Percentiles rank a stretch among this genome's conserved stretches.
Conservation (phyloP, 2,888 invertebrate genomes). For the Bellardia bayeri region DNA sequence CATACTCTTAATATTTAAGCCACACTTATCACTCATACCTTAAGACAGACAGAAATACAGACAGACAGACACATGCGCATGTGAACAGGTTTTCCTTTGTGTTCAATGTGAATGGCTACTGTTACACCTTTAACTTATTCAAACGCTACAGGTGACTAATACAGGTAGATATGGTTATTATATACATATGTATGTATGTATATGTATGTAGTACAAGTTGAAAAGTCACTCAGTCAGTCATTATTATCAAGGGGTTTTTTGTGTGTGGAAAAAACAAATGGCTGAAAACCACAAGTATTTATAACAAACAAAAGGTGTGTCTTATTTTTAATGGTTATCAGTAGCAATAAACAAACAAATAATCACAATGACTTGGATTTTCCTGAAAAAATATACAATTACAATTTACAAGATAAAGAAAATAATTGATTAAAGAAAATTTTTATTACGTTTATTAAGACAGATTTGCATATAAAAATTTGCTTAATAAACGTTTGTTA, state of each 20-base stretch:
- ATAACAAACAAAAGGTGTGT: conserved; percentile 48
- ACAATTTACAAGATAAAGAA: neutral
- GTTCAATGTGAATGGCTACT: conserved; percentile 31
- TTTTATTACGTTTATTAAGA: no score
- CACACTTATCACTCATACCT: conserved; percentile 70
- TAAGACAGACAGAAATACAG: conserved; percentile 34
- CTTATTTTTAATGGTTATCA: conserved; percentile 26
- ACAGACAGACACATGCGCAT: conserved; percentile 75
- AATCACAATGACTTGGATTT: neutral
- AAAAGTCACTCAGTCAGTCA: conserved; percentile 21
- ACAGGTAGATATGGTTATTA: neutral
- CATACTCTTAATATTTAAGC: conserved; percentile 53
- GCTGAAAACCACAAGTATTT: conserved; percentile 37
- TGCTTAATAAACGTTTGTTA: no score
- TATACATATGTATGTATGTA: no score
- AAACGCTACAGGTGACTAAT: conserved; percentile 63
- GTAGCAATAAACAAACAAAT: neutral
- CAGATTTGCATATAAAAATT: no score
- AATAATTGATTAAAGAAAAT: no score
- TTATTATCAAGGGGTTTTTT: conserved; percentile 31
- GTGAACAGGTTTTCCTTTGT: conserved; percentile 75
- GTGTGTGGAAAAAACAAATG: conserved; percentile 46
- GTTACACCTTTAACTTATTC: conserved; percentile 54
- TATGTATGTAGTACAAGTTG: neutral
- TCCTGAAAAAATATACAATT: neutral